These are phyloP conservation scores for Strigamia transsilvanica DNA, from an alignment of 2,888 invertebrate genomes.

Conservation along the genomic window DNA sequence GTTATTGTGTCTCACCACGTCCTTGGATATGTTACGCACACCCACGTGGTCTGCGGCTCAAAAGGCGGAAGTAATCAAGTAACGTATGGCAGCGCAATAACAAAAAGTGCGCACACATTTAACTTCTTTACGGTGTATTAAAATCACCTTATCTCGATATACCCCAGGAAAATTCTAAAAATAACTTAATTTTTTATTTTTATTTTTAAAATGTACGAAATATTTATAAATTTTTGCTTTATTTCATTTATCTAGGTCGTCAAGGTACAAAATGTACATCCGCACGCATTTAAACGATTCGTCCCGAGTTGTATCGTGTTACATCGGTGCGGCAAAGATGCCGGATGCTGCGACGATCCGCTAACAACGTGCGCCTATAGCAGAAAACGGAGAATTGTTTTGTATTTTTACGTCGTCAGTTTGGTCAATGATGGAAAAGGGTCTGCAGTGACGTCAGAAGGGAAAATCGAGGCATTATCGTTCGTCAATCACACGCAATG, in stretches of 20 bases:
- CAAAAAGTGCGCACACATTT: too few species aligned
- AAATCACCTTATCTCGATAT: neutral
- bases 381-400: slow-evolving; percentile 56
- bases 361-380: slow-evolving; percentile 60
- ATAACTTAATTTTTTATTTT: neutral
- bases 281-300: slow-evolving; percentile 60
- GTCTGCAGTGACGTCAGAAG: slow-evolving; percentile 52
- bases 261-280: slow-evolving; percentile 60
- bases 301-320: slow-evolving; percentile 63
- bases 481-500: slow-evolving; percentile 59
- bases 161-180: neutral
- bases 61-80: neutral
- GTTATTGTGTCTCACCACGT: neutral
- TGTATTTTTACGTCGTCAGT: slow-evolving; percentile 57
- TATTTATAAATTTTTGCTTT: neutral
- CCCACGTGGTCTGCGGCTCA: neutral
- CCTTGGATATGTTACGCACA: neutral
- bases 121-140: too few species aligned
- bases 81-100: too few species aligned
- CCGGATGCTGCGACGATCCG: slow-evolving; percentile 62
- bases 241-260: slow-evolving; percentile 58
- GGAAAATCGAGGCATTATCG: slow-evolving; percentile 57
- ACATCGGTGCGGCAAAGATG: slow-evolving; percentile 62
- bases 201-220: too few species aligned
- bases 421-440: slow-evolving; percentile 51